These are phyloP conservation scores for Semotilus atromaculatus DNA, from an alignment of 2,797 vertebrate genomes.

Conservation along the genomic window DNA sequence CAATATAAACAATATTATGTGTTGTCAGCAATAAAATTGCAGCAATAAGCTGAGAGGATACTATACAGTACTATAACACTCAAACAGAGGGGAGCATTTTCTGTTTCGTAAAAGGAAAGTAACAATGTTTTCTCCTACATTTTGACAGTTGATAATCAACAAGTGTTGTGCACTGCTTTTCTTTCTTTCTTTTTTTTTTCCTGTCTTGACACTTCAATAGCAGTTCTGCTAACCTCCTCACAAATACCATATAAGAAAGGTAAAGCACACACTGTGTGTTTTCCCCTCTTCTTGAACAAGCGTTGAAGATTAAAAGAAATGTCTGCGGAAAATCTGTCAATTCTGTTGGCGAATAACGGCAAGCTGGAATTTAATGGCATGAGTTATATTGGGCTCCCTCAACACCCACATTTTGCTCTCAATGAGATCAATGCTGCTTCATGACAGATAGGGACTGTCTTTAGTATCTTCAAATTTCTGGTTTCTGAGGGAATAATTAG, in stretches of 20 bases:
- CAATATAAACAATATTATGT: not conserved
- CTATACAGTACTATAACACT: conserved; percentile 26
- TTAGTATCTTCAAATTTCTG: conserved; percentile 86
- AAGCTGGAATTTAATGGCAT: conserved; percentile 82
- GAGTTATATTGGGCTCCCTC: conserved; percentile 84
- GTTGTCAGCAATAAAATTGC: conserved; percentile 14
- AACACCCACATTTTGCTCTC: conserved; percentile 85
- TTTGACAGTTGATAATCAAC: conserved; percentile 82
- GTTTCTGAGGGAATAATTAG: conserved; percentile 89
- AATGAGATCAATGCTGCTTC: conserved; percentile 82
- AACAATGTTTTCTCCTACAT: conserved; percentile 52
- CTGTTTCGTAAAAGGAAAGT: conserved; percentile 58
- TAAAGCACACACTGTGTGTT: conserved; percentile 78
- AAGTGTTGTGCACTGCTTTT: conserved; percentile 75
- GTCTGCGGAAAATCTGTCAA: conserved; percentile 85
- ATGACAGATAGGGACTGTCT: conserved; percentile 85
- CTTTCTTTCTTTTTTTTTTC: conserved; percentile 71
- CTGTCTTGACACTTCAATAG: conserved; percentile 75
- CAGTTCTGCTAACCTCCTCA: conserved; percentile 81
- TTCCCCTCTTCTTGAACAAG: conserved; percentile 77
- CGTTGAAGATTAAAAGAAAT: conserved; percentile 87
- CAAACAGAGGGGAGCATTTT: conserved; percentile 42
- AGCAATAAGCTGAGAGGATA: not conserved
- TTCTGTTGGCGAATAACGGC: conserved; percentile 83
- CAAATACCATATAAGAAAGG: conserved; percentile 78